phyloP scores from a whole-genome alignment of 2,113 vertebrate genomes.

The Nettapus auritus region DNA sequence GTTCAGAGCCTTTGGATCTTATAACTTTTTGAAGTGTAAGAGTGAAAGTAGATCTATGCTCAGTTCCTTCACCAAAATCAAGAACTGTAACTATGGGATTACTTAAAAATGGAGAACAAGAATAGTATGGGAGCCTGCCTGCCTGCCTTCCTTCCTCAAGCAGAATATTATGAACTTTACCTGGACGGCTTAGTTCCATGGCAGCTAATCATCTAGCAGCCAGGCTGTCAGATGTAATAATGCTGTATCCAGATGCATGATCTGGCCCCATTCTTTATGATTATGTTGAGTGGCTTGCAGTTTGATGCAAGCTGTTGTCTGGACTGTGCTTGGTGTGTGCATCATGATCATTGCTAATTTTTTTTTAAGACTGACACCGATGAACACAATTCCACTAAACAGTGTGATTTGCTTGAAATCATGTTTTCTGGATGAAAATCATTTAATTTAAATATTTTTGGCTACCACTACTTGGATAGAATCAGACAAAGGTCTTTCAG shows the following conservation, averaged over 20 bases:
- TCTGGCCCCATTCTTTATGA: background rate
- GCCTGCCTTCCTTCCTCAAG: background rate
- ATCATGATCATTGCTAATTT: background rate
- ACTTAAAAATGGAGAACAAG: background rate
- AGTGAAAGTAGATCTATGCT: background rate
- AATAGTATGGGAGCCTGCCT: background rate
- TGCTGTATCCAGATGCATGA: background rate
- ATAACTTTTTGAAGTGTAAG: background rate
- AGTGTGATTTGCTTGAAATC: background rate
- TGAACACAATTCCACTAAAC: background rate
- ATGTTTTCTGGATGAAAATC: background rate
- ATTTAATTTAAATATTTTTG: conserved; percentile 41
- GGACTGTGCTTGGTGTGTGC: background rate
- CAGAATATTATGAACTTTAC: background rate
- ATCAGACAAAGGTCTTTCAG: background rate
- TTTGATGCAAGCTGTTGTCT: background rate
- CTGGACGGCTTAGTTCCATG: background rate
- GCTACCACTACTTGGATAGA: background rate
- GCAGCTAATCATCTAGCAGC: background rate
- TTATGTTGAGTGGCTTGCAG: background rate
- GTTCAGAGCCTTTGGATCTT: background rate
- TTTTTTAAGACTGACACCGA: background rate
- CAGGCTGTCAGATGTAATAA: background rate
- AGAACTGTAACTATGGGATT: background rate
- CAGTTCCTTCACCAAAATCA: background rate